These are phyloP conservation scores for Notarius quadriscutis DNA, from an alignment of 2,113 vertebrate species.

Conservation along the genomic window DNA sequence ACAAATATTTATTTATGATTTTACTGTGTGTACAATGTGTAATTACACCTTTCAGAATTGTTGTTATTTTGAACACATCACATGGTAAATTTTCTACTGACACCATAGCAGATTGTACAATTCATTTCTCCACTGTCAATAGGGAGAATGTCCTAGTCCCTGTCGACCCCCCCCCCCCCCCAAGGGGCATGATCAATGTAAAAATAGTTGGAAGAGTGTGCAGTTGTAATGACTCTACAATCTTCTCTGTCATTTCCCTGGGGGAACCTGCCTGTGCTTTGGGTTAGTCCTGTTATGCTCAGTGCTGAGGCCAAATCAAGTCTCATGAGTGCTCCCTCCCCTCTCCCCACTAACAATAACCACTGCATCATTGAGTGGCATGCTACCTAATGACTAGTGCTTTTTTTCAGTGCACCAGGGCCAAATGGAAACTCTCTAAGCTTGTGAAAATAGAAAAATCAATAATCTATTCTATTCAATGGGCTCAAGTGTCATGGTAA, in stretches of 20 bases:
- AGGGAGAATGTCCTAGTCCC: slow-evolving; percentile 16
- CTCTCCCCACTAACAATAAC: slow-evolving; percentile 56
- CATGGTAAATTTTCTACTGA: neutral
- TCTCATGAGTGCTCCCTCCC: slow-evolving; percentile 28
- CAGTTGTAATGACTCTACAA: slow-evolving; percentile 46
- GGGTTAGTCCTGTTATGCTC: slow-evolving; percentile 39
- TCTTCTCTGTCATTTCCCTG: slow-evolving; percentile 47
- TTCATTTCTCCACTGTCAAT: slow-evolving; percentile 36
- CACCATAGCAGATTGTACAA: slow-evolving; percentile 13
- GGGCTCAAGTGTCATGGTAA: slow-evolving; percentile 71
- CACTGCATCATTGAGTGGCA: slow-evolving; percentile 64
- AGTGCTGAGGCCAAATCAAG: slow-evolving; percentile 37
- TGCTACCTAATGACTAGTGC: slow-evolving; percentile 67
- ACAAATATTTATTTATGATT: neutral
- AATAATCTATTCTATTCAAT: slow-evolving; percentile 81
- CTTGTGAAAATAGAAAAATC: slow-evolving; percentile 73
- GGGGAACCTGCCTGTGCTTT: slow-evolving; percentile 33
- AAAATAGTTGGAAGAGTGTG: slow-evolving; percentile 33
- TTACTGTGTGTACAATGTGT: neutral
- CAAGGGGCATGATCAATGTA: slow-evolving; percentile 38
- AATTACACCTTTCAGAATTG: neutral
- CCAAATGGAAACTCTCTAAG: slow-evolving; percentile 72
- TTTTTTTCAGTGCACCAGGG: slow-evolving; percentile 61
- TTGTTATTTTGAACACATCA: neutral
- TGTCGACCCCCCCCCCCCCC: neutral